Base-by-base conservation (phyloP, 2,113 vertebrate genomes). In the Miniopterus natalensis region DNA sequence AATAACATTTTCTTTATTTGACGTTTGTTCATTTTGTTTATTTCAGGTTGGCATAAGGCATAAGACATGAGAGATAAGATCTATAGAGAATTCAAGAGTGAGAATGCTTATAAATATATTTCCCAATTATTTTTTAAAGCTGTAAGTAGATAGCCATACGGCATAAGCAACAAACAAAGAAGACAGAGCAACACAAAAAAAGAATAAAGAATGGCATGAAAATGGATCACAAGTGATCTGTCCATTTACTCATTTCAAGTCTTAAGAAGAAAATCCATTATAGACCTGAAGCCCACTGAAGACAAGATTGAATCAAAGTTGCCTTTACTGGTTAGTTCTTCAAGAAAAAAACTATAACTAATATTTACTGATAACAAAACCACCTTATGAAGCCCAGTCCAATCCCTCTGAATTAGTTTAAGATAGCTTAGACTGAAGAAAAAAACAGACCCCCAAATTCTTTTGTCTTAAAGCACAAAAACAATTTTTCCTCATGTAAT, bases 91-190 rank as follows among this genome's bases (percentile, higher is more conserved):
- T 47, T 95, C 7, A 49, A 70, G 17, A 23, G 21, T 59, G 18
- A n/a, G 89, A 95, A 79, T 49, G 42, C 11, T 61, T 86, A 29
- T 80, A 61, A 68, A 95, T 61, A 81, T 5, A 95, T 81, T 85
- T 53, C 7, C 61, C 2, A 49, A 8, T 66, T 12, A 21, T 77
- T 71, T 53, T 93, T 70, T 13, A 45, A 49, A 90, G 47, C 53
- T 59, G 2, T 66, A 92, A 78, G 49, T 27, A 79, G 42, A 14
- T 31, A 17, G 55, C 3, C 36, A 74, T 27, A 78, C 10, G 20
- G 1, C 10, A 68, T 20, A 23, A 8, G 2, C 29, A 94, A 79
- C 3, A 78, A 66, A 94, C 15, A 73, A 12, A 53, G 17, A 88
- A 71, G 36, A 86, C 21, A 84, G 27, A 29, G 8, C 11, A 75